These are phyloP conservation scores for Ochlodes sylvanus DNA, from an alignment of 2,888 invertebrate species.

Conservation along the genomic window DNA sequence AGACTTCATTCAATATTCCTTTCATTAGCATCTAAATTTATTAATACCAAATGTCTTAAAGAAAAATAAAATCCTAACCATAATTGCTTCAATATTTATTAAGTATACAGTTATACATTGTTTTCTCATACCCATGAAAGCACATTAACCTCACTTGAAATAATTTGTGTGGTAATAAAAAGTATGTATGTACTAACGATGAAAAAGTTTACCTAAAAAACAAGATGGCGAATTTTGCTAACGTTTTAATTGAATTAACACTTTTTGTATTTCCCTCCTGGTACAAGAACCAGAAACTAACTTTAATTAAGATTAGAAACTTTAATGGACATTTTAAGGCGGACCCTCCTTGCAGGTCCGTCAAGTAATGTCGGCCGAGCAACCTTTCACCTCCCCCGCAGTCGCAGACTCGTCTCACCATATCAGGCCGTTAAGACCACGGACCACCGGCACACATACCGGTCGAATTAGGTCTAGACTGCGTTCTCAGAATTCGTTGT, in stretches of 20 bases:
- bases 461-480: conserved; percentile 5
- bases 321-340: neutral
- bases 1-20: neutral
- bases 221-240: neutral
- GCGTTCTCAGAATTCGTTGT: conserved; percentile 21
- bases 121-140: neutral
- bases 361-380: conserved; percentile 44
- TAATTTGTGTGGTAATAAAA: too few relatives aligned
- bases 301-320: neutral
- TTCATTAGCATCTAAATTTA: neutral
- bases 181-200: too few relatives aligned
- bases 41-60: neutral
- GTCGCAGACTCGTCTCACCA: conserved; percentile 49
- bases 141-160: too few relatives aligned
- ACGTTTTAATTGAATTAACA: neutral
- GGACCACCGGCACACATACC: conserved; percentile 12
- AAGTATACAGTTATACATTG: too few relatives aligned
- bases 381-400: conserved; percentile 70
- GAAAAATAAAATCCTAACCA: neutral
- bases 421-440: conserved; percentile 50
- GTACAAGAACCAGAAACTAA: too few relatives aligned
- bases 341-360: conserved; percentile 39
- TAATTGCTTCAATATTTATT: too few relatives aligned
- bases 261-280: too few relatives aligned
- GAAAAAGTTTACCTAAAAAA: too few relatives aligned